Percentiles rank a stretch among this genome's conserved stretches.
Conservation (phyloP, 2,888 invertebrate genomes). For the Dryadula phaetusa region DNA sequence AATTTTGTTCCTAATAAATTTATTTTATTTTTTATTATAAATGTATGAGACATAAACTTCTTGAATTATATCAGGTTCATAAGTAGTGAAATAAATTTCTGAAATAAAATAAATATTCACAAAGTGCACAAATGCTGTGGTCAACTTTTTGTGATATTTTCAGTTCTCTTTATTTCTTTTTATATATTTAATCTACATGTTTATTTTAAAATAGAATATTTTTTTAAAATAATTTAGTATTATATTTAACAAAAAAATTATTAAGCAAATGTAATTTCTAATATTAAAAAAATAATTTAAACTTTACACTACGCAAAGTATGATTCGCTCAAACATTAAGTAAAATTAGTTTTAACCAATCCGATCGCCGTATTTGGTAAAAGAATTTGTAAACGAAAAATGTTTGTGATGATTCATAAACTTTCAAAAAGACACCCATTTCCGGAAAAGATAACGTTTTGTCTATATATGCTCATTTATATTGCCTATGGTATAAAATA, state of each 20-base stretch:
- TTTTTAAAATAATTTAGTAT: too few species aligned
- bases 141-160: too few species aligned
- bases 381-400: conserved; percentile 58
- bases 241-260: not conserved
- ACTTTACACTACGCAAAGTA: conserved; percentile 21
- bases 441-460: conserved; percentile 74
- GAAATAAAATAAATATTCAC: too few species aligned
- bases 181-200: too few species aligned
- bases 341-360: conserved; percentile 47
- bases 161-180: too few species aligned
- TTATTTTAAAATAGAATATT: too few species aligned
- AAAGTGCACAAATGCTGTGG: too few species aligned
- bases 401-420: conserved; percentile 78
- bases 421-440: conserved; percentile 79
- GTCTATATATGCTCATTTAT: conserved; percentile 64
- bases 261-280: not conserved
- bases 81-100: too few species aligned
- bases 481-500: conserved; percentile 62
- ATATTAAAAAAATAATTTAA: not conserved
- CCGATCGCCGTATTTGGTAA: conserved; percentile 32
- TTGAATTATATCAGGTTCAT: too few species aligned
- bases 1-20: too few species aligned
- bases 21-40: too few species aligned
- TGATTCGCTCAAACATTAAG: conserved; percentile 45
- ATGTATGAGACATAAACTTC: too few species aligned